These are phyloP conservation scores for Etheostoma cragini DNA, from an alignment of 2,113 vertebrate genomes.

Conservation along the genomic window DNA sequence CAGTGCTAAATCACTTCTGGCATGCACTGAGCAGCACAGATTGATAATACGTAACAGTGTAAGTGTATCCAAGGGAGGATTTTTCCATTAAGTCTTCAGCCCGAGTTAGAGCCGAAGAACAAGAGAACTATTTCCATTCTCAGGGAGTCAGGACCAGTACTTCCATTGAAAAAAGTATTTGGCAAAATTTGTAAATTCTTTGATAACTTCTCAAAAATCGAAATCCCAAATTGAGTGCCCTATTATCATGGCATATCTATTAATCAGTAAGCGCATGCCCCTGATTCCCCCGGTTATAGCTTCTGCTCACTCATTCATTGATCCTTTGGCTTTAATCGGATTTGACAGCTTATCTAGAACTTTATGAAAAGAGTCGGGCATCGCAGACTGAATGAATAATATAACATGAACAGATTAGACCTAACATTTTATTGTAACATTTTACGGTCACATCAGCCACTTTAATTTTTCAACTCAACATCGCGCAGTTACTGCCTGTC, in stretches of 20 bases:
- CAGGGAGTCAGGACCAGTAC: slow-evolving; percentile 6
- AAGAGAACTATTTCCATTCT: slow-evolving; percentile 44
- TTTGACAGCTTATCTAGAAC: slow-evolving; percentile 71
- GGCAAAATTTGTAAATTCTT: slow-evolving; percentile 30
- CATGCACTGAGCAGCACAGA: slow-evolving; percentile 34
- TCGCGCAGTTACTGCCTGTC: slow-evolving; percentile 48
- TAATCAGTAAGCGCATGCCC: slow-evolving; percentile 61
- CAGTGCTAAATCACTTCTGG: slow-evolving; percentile 53
- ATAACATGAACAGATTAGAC: slow-evolving; percentile 54
- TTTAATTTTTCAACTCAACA: slow-evolving; percentile 51
- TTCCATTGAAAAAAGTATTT: slow-evolving; percentile 14
- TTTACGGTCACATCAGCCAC: slow-evolving; percentile 54
- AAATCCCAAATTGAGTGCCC: slow-evolving; percentile 43
- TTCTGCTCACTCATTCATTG: slow-evolving; percentile 54
- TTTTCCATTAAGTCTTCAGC: slow-evolving; percentile 63
- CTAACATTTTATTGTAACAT: slow-evolving; percentile 45
- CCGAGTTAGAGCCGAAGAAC: slow-evolving; percentile 38
- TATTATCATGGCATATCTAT: slow-evolving; percentile 51
- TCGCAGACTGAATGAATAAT: slow-evolving; percentile 63
- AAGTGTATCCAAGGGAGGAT: slow-evolving; percentile 52
- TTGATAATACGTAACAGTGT: slow-evolving; percentile 47
- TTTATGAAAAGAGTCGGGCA: slow-evolving; percentile 53
- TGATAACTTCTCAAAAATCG: slow-evolving; percentile 46
- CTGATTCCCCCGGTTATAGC: slow-evolving; percentile 54
- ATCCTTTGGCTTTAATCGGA: slow-evolving; percentile 61